Evolutionary conservation across 2,797 vertebrate genomes (phyloP).

Genomic region (Phrynocephalus guinanensis): DNA sequence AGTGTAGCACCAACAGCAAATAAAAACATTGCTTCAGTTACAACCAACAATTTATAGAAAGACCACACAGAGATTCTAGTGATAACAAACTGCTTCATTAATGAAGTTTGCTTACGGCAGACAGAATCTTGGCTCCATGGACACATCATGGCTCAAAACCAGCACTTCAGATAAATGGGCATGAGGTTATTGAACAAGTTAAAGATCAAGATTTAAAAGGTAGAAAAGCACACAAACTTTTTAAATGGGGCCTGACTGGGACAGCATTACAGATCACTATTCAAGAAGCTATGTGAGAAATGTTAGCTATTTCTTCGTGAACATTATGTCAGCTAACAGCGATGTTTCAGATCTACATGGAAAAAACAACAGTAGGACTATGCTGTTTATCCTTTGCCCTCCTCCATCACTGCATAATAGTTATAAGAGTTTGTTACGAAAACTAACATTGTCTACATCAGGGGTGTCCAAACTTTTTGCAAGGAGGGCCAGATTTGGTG

Average conservation of each 20-base stretch:
- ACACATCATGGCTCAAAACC: neutral
- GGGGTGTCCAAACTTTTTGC: no score
- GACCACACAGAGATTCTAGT: neutral
- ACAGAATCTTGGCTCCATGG: neutral
- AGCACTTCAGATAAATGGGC: neutral
- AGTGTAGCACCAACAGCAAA: neutral
- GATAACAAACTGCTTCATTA: neutral
- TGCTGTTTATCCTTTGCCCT: neutral
- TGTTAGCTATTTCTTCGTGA: neutral
- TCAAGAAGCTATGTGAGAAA: neutral
- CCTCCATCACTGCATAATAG: neutral
- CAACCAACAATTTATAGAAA: neutral
- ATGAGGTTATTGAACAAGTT: neutral
- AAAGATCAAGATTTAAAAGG: slow-evolving; percentile 1
- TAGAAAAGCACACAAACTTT: neutral
- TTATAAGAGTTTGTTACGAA: neutral
- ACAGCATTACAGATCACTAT: neutral
- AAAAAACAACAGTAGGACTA: neutral
- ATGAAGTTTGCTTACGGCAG: neutral
- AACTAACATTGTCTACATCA: no score
- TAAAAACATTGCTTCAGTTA: neutral
- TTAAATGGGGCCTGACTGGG: neutral
- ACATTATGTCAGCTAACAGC: neutral
- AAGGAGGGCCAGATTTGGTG: no score
- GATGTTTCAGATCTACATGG: neutral